Conservation (phyloP, 2,888 invertebrate species). For the Masnerella sp. region DNA sequence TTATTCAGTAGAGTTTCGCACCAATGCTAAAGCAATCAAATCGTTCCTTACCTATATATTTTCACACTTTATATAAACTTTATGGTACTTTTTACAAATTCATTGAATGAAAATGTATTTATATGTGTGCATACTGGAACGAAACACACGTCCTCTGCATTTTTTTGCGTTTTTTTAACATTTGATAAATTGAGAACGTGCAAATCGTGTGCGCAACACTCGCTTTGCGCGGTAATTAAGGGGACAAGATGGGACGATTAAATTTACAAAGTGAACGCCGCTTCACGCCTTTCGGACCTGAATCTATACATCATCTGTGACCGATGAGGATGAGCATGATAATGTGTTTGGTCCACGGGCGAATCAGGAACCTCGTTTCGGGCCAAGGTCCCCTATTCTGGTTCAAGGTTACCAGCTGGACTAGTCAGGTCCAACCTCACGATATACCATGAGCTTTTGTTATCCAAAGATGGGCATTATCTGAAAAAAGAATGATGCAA, state of each 20-base stretch:
- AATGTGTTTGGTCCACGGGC: slow-evolving; percentile 51
- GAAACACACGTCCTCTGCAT: slow-evolving; percentile 25
- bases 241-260: slow-evolving; percentile 37
- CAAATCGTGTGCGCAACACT: slow-evolving; percentile 24
- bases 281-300: slow-evolving; percentile 1
- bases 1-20: slow-evolving; percentile 1
- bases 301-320: slow-evolving; percentile 21
- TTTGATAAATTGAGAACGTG: too few relatives aligned
- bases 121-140: slow-evolving; percentile 17
- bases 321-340: slow-evolving; percentile 46
- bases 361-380: slow-evolving; percentile 13
- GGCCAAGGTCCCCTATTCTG: slow-evolving; percentile 10
- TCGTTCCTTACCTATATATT: slow-evolving; percentile 34
- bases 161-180: too few relatives aligned
- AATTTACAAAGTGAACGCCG: slow-evolving; percentile 40
- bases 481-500: too few relatives aligned
- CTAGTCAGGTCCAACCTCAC: too few relatives aligned
- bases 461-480: too few relatives aligned
- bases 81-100: slow-evolving; percentile 54
- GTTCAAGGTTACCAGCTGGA: not conserved
- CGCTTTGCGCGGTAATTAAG: slow-evolving; percentile 10
- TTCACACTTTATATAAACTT: slow-evolving; percentile 52
- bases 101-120: slow-evolving; percentile 24
- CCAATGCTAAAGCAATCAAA: slow-evolving; percentile 34
- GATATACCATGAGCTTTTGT: too few relatives aligned